phyloP scores from a whole-genome alignment of 1,140 invertebrate genomes.

The Bombus haemorrhoidalis region DNA sequence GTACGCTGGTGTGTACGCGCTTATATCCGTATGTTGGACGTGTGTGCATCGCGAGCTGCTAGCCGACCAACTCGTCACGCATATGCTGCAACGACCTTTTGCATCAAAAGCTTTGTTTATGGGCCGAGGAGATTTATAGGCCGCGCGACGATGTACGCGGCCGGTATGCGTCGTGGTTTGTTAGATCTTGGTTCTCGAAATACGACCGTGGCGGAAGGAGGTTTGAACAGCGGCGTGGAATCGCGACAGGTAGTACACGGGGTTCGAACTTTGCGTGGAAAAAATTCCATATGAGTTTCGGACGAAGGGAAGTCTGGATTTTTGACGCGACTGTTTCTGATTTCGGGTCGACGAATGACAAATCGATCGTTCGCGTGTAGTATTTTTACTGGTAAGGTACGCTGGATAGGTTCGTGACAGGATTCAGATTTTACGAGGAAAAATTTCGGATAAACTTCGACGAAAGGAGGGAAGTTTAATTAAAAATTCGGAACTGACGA shows the following conservation, averaged over 20 bases:
- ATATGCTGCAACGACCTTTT: slow-evolving; percentile 79
- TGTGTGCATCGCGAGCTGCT: slow-evolving; percentile 29
- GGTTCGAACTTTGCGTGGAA: not conserved
- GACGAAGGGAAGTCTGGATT: too few species aligned
- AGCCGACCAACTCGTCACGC: slow-evolving; percentile 71
- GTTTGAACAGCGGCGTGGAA: not conserved
- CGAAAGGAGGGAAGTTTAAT: too few species aligned
- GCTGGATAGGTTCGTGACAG: too few species aligned
- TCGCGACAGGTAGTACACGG: slow-evolving; percentile 29
- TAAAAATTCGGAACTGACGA: too few species aligned
- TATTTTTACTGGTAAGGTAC: too few species aligned
- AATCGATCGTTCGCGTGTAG: too few species aligned
- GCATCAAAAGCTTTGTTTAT: slow-evolving; percentile 81
- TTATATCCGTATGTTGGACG: not conserved
- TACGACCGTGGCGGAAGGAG: slow-evolving; percentile 18
- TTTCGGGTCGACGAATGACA: too few species aligned
- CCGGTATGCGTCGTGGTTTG: slow-evolving; percentile 67
- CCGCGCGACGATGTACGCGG: slow-evolving; percentile 63
- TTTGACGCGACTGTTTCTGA: too few species aligned
- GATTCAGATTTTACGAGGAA: too few species aligned
- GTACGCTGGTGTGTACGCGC: not conserved
- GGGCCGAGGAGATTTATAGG: slow-evolving; percentile 80
- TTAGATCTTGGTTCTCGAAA: slow-evolving; percentile 66
- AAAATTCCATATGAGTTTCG: not conserved
- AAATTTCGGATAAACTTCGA: too few species aligned